Base-by-base conservation (phyloP, 2,113 vertebrate genomes). In the Pipra filicauda region DNA sequence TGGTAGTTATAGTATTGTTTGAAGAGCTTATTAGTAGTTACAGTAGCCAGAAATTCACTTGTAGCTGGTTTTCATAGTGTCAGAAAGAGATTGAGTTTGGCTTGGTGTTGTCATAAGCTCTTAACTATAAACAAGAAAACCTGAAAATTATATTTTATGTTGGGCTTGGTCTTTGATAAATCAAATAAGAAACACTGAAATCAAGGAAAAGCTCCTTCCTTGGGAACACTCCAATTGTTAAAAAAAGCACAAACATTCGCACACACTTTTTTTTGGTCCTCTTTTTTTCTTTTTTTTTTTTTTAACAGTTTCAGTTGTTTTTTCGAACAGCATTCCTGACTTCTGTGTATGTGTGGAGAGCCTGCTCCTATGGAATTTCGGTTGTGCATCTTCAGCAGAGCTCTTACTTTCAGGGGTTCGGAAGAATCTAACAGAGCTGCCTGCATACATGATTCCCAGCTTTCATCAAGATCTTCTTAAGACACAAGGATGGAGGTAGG, bases 41-140 rank as follows among this genome's bases (percentile, higher is more conserved):
- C 5, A 84, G 43, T 43, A 80, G 71, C 46, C 37, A 76, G 62
- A 89, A 77, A 76, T 83, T 49, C 41, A 88, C 44, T 91, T 79
- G 70, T 59, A 82, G 71, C 23, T 90, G 37, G 6, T 61, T 90
- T 91, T 82, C 39, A 28, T 43, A 33, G 57, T 12, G 9, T 85
- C 78, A 73, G 58, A 75, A 92, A 83, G 48, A 85, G 55, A 57
- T 6, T 39, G 20, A 57, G 20, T 48, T 78, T 8, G 21, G 21
- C 61, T 91, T 82, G 11, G 14, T 89, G 49, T 69, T 87, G 61
- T 72, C 64, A 49, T 85, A 89, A 81, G 67, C 59, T 91, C 80
- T 61, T 91, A 85, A 85, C 26, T 28, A 31, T 75, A 62, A 88
- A 73, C 71, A 82, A 11, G 82, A 72, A 94, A 95, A 89, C 4